Evolutionary conservation across 2,113 vertebrate species (phyloP).

Genomic region (Oreochromis niloticus): DNA sequence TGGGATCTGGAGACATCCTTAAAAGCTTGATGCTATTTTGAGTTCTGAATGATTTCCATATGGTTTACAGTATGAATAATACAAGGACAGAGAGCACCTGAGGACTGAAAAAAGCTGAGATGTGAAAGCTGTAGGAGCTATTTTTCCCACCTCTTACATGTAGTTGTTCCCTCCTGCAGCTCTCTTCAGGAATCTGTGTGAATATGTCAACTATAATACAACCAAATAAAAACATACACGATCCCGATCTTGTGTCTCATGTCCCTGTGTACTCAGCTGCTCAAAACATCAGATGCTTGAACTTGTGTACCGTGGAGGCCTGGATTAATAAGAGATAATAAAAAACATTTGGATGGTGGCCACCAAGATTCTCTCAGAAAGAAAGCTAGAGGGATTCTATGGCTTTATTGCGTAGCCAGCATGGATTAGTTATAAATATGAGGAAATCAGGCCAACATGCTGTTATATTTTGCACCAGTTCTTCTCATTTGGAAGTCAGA

Average conservation of each 20-base stretch:
- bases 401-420: constrained; percentile 1
- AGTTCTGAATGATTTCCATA: constrained; percentile 1
- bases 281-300: constrained; percentile 58
- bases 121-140: neutral
- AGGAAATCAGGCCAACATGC: constrained; percentile 5
- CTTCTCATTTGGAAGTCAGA: constrained; percentile 7
- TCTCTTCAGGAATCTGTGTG: constrained; percentile 8
- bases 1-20: constrained; percentile 20
- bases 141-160: neutral
- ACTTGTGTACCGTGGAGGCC: constrained; percentile 4
- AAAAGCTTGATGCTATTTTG: neutral
- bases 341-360: constrained; percentile 50
- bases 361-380: constrained; percentile 4
- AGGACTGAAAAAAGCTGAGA: neutral
- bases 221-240: constrained; percentile 9
- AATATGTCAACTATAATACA: constrained; percentile 6
- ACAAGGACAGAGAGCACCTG: constrained; percentile 1
- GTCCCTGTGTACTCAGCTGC: constrained; percentile 53
- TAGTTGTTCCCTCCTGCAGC: neutral
- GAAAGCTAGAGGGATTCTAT: neutral
- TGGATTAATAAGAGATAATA: constrained; percentile 56
- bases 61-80: neutral
- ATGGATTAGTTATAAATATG: constrained; percentile 13
- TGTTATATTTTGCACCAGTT: neutral
- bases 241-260: neutral